phyloP scores from a whole-genome alignment of 2,113 vertebrate species.

The Hipposideros armiger region DNA sequence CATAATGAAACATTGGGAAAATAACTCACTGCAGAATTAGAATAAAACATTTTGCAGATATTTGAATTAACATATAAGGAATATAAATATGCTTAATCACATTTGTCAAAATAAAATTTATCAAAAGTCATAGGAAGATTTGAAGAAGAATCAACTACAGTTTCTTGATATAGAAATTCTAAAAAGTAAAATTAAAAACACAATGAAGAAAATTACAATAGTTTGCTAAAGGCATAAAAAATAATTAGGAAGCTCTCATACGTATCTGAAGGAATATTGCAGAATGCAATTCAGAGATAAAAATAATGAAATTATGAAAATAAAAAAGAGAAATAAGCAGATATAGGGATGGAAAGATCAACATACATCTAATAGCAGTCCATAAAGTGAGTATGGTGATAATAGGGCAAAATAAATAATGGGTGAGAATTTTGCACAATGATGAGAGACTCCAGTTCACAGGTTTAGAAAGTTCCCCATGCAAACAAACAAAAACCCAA shows the following conservation, averaged over 20 bases:
- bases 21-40: neutral
- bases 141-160: neutral
- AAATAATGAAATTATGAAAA: neutral
- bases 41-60: neutral
- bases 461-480: neutral
- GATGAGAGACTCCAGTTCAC: neutral
- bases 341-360: neutral
- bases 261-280: neutral
- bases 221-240: neutral
- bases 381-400: neutral
- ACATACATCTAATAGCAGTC: neutral
- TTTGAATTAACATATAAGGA: neutral
- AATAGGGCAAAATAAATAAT: neutral
- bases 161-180: neutral
- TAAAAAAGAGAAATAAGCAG: neutral
- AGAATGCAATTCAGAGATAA: no score
- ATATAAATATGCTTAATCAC: neutral
- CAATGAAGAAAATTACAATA: neutral
- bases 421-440: neutral
- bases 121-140: neutral
- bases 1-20: neutral
- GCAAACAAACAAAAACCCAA: neutral
- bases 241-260: neutral
- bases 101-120: neutral
- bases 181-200: neutral